Conservation (phyloP, 2,888 invertebrate genomes). For the Tachystola acroxantha region DNA sequence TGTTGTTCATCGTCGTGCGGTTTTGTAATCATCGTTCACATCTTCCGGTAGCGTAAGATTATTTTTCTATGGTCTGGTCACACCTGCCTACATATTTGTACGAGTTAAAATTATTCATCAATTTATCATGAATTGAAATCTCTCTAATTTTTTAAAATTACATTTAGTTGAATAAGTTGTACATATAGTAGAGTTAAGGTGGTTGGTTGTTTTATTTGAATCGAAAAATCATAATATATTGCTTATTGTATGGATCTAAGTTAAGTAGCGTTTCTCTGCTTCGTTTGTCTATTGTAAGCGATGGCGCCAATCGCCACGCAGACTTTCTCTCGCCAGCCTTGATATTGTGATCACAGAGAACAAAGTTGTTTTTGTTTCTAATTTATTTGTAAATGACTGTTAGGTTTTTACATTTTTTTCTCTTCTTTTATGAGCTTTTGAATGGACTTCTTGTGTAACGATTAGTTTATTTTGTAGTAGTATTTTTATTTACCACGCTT, state of each 20-base stretch:
- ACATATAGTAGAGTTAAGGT: constrained; percentile 51
- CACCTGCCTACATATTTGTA: constrained; percentile 24
- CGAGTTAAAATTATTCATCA: constrained; percentile 10
- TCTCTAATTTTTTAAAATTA: constrained; percentile 56
- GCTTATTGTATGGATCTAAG: constrained; percentile 34
- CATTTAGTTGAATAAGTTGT: constrained; percentile 43
- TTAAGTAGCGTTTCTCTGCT: constrained; percentile 38
- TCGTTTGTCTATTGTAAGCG: constrained; percentile 8
- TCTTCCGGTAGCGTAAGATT: constrained; percentile 40
- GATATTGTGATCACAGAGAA: constrained; percentile 65
- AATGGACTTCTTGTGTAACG: constrained; percentile 36
- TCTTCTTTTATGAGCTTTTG: constrained; percentile 29
- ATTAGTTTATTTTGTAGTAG: constrained; percentile 35
- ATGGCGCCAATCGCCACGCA: constrained; percentile 11
- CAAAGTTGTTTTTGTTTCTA: constrained; percentile 77
- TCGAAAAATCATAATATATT: constrained; percentile 63
- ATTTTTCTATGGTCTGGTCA: constrained; percentile 48
- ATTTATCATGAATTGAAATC: constrained; percentile 33
- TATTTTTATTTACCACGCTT: constrained; percentile 30
- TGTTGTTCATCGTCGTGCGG: constrained; percentile 20
- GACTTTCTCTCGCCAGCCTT: constrained; percentile 36
- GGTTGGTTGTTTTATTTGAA: constrained; percentile 64
- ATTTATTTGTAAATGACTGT: constrained; percentile 74
- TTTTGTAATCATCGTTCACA: constrained; percentile 39
- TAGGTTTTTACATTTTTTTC: constrained; percentile 51